Percentiles rank a stretch among this genome's conserved stretches.
Evolutionary conservation across 2,797 vertebrate species (phyloP).

Genomic region (Brachyalestes nurse): DNA sequence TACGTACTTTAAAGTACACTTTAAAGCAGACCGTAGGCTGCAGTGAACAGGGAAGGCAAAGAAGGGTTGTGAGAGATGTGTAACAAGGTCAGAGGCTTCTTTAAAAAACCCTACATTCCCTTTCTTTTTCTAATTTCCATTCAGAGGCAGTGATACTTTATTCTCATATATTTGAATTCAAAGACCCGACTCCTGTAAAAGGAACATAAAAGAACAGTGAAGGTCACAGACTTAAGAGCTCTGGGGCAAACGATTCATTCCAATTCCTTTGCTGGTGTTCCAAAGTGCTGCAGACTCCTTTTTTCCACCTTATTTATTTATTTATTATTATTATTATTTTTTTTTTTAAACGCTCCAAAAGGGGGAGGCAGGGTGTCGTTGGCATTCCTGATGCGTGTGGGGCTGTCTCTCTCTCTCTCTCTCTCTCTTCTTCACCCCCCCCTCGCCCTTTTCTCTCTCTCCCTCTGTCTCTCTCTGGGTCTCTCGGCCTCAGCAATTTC

Average conservation of each 20-base stretch:
- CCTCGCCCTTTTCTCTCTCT: constrained; percentile 31
- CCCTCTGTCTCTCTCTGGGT: constrained; percentile 52
- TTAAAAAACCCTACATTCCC: constrained; percentile 35
- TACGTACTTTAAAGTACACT: constrained; percentile 5
- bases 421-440: constrained; percentile 44
- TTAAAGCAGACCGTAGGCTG: neutral
- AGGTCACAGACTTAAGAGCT: constrained; percentile 63
- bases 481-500: constrained; percentile 69
- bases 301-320: constrained; percentile 6
- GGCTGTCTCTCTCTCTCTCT: constrained; percentile 38
- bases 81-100: constrained; percentile 53
- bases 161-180: constrained; percentile 61
- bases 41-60: neutral
- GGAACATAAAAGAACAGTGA: constrained; percentile 61
- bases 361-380: constrained; percentile 61
- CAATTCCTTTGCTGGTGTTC: constrained; percentile 58
- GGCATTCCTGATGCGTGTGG: constrained; percentile 61
- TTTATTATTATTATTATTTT: no score
- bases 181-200: constrained; percentile 60
- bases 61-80: constrained; percentile 29
- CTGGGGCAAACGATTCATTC: constrained; percentile 63
- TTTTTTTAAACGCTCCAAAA: constrained; percentile 45
- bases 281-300: constrained; percentile 56
- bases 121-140: constrained; percentile 56
- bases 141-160: constrained; percentile 50